Evolutionary conservation across 2,113 vertebrate genomes (phyloP).

Genomic region (Poeciliopsis retropinna): DNA sequence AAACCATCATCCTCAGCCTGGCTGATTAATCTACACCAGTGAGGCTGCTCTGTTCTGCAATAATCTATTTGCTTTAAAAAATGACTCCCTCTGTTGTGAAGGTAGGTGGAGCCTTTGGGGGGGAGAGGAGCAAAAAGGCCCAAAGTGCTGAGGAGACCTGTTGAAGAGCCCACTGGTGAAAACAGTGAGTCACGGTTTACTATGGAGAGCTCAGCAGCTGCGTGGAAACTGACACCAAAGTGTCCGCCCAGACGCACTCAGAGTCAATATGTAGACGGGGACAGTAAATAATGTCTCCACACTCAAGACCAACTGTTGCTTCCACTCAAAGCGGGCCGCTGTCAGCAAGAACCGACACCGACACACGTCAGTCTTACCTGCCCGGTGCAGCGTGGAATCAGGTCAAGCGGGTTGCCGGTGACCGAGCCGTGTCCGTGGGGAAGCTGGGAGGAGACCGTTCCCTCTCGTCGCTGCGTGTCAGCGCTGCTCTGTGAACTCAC

Average conservation of each 20-base stretch:
- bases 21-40: not conserved
- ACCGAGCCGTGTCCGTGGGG: slow-evolving; percentile 67
- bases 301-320: slow-evolving; percentile 60
- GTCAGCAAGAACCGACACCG: not conserved
- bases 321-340: not conserved
- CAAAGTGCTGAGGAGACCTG: slow-evolving; percentile 49
- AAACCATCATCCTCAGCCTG: too few relatives aligned
- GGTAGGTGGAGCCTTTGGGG: slow-evolving; percentile 46
- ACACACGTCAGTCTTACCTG: slow-evolving; percentile 66
- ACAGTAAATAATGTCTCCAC: not conserved
- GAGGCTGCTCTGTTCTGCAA: slow-evolving; percentile 21
- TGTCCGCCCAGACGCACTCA: too few relatives aligned
- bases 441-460: slow-evolving; percentile 72
- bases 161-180: slow-evolving; percentile 20
- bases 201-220: too few relatives aligned
- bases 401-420: slow-evolving; percentile 41
- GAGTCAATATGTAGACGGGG: too few relatives aligned
- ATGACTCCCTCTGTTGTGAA: slow-evolving; percentile 33
- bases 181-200: not conserved
- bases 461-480: slow-evolving; percentile 50
- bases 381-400: slow-evolving; percentile 35
- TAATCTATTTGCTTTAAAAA: slow-evolving; percentile 18
- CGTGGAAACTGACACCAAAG: too few relatives aligned
- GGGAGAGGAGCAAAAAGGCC: slow-evolving; percentile 41
- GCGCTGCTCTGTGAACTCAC: slow-evolving; percentile 53